Conservation (phyloP, 1,140 invertebrate genomes). For the Anastrepha ludens region DNA sequence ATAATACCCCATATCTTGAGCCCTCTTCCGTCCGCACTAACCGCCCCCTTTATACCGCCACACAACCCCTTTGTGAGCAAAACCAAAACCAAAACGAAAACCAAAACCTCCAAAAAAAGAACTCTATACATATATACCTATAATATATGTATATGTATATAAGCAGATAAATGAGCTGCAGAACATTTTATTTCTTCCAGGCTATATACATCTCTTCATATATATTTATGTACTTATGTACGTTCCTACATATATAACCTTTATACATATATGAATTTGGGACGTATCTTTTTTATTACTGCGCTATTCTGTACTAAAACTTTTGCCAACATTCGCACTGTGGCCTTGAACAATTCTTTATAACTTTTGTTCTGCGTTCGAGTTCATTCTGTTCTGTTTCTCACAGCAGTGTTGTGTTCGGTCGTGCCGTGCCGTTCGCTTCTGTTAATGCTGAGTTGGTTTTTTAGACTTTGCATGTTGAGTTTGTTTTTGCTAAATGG, state of each 20-base stretch:
- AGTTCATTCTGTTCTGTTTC: slow-evolving; percentile 37
- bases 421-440: background rate
- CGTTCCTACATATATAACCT: background rate
- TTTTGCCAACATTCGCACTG: slow-evolving; percentile 14
- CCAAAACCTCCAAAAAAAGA: background rate
- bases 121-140: background rate
- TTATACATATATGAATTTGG: too few relatives aligned
- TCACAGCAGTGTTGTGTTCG: slow-evolving; percentile 14
- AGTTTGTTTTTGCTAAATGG: slow-evolving; percentile 1
- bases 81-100: background rate
- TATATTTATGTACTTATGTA: background rate
- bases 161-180: background rate
- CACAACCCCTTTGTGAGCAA: background rate
- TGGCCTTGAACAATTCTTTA: slow-evolving; percentile 33
- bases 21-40: background rate
- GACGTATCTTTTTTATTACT: background rate
- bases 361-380: background rate
- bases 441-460: too few relatives aligned
- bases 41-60: background rate
- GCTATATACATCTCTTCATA: background rate
- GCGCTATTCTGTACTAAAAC: slow-evolving; percentile 9
- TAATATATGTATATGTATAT: background rate
- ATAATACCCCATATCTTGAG: background rate
- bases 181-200: background rate
- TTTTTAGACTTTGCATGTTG: slow-evolving; percentile 2